phyloP scores from a whole-genome alignment of 2,888 invertebrate genomes.

The Lypha dubia region DNA sequence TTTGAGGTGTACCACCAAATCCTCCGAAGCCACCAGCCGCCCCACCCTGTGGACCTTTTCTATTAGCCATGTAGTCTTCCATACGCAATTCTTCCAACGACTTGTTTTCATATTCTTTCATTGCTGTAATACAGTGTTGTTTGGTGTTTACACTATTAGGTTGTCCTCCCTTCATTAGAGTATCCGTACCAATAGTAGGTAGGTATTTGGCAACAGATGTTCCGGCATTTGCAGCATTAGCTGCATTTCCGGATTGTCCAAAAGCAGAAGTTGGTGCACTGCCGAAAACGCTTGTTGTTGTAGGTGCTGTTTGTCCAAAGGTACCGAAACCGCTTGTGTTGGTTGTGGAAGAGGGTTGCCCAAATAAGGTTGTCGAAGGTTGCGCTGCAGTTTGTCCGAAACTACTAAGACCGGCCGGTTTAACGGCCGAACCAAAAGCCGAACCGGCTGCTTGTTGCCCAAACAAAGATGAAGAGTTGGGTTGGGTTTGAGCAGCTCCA shows the following conservation, averaged over 20 bases:
- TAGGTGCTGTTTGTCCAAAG: slow-evolving; percentile 87
- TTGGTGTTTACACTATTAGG: slow-evolving; percentile 94
- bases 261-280: slow-evolving; percentile 81
- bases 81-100: slow-evolving; percentile 96
- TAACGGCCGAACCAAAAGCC: slow-evolving; percentile 86
- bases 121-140: slow-evolving; percentile 98
- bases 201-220: slow-evolving; percentile 92
- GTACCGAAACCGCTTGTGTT: slow-evolving; percentile 84
- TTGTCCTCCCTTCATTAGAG: slow-evolving; percentile 94
- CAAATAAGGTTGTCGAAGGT: slow-evolving; percentile 84
- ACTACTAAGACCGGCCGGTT: slow-evolving; percentile 81
- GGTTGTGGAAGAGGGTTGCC: slow-evolving; percentile 83
- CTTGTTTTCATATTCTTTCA: slow-evolving; percentile 98
- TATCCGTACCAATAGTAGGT: slow-evolving; percentile 94
- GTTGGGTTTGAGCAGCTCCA: slow-evolving; percentile 84
- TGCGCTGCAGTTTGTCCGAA: slow-evolving; percentile 81
- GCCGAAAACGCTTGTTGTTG: slow-evolving; percentile 84
- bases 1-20: slow-evolving; percentile 82
- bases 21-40: slow-evolving; percentile 77
- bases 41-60: slow-evolving; percentile 89
- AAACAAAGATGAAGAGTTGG: slow-evolving; percentile 86
- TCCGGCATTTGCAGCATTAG: slow-evolving; percentile 84
- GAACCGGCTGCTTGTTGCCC: slow-evolving; percentile 85
- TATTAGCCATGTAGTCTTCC: slow-evolving; percentile 95
- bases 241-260: slow-evolving; percentile 78